Percentiles rank a stretch among this genome's conserved stretches.
Evolutionary conservation across 1,140 invertebrate species (phyloP).

Genomic region (Lepidurus couesii): DNA sequence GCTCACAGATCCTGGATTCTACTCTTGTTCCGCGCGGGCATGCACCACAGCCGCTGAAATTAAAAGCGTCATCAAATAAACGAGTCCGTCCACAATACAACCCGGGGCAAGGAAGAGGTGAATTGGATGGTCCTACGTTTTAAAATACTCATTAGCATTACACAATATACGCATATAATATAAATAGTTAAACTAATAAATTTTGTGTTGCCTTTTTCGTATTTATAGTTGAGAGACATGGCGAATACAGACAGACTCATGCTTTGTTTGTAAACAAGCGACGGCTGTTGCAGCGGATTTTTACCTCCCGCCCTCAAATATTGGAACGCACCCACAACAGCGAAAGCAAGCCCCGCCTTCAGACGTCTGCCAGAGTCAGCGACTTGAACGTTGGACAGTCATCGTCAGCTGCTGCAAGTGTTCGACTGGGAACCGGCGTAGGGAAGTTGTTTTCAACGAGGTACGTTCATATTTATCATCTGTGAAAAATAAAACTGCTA

Average conservation of each 20-base stretch:
- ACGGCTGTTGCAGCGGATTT: background rate
- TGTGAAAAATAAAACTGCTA: no score
- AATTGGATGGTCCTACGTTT: background rate
- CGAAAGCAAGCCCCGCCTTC: background rate
- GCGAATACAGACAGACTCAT: background rate
- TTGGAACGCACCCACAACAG: background rate
- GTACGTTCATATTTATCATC: no score
- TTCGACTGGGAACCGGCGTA: background rate
- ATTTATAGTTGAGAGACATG: constrained; percentile 3
- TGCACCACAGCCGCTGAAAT: constrained; percentile 57
- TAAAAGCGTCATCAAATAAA: constrained; percentile 52
- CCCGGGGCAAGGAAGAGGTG: constrained; percentile 60
- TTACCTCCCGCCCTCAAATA: background rate
- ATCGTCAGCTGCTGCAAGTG: background rate
- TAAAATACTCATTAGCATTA: no score
- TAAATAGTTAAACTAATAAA: background rate
- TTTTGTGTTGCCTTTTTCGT: background rate
- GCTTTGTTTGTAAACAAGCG: background rate
- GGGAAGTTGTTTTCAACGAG: background rate
- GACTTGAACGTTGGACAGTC: background rate
- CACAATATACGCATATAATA: background rate
- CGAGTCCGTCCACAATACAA: constrained; percentile 73
- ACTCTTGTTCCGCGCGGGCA: constrained; percentile 74
- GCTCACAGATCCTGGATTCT: constrained; percentile 62
- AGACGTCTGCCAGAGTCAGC: background rate